A percentile compares a stretch with the other conserved stretches of the same genome.
Evolutionary conservation across 2,888 invertebrate species (phyloP).

Genomic region (Spodoptera exigua): DNA sequence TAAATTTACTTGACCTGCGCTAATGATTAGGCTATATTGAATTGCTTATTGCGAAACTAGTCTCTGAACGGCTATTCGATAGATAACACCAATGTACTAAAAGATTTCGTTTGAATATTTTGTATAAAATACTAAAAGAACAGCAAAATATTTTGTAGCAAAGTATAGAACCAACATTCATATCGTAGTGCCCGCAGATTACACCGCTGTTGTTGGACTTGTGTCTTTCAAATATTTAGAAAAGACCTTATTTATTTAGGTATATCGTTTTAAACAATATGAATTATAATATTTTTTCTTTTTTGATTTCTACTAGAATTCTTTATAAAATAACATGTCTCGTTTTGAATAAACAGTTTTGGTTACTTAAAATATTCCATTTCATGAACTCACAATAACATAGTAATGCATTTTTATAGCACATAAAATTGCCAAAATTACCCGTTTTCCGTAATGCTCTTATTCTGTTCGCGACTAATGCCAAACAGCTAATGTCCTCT

Average conservation of each 20-base stretch:
- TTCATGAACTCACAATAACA: neutral
- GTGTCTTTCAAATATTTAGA: conserved; percentile 45
- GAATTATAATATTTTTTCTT: neutral
- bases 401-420: conserved; percentile 13
- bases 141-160: conserved; percentile 28
- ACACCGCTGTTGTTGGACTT: conserved; percentile 23
- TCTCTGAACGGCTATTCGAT: neutral
- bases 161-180: conserved; percentile 46
- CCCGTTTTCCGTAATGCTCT: conserved; percentile 15
- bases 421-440: conserved; percentile 1
- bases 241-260: conserved; percentile 2
- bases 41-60: neutral
- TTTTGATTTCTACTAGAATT: neutral
- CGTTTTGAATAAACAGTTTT: neutral
- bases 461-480: conserved; percentile 7
- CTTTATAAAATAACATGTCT: neutral
- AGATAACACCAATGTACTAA: conserved; percentile 10
- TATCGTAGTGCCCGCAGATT: conserved; percentile 47
- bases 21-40: conserved; percentile 12
- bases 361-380: neutral
- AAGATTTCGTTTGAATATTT: conserved; percentile 25
- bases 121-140: conserved; percentile 17
- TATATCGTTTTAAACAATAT: too few relatives aligned
- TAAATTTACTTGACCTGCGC: too few relatives aligned
- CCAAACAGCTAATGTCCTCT: conserved; percentile 25